Evolutionary conservation across 2,797 vertebrate species (phyloP), one percentile per base, ranked within the genome.

Genomic region (Pteronotus mesoamericanus): DNA sequence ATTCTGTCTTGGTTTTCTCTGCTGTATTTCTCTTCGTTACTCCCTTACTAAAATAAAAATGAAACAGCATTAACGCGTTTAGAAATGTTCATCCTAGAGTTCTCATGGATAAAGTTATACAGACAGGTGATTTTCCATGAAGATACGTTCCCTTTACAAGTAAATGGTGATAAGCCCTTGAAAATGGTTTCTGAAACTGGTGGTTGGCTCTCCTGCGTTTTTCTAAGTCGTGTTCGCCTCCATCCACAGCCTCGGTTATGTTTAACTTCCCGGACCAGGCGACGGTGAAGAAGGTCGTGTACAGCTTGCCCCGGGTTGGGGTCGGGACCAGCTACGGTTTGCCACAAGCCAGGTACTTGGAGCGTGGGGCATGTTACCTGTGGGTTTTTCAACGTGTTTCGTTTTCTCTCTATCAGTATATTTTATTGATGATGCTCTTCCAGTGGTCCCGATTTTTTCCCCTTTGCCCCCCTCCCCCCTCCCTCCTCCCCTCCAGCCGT

Each of bases 221-320:
- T 96, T 97, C 96, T 94, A 91, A 55, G 94, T 77, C 96, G 11
- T 98, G 91, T 98, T 94, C 94, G 96, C 94, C 95, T 97, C 92
- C 94, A 94, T 86, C 93, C 96, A 83, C 98, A 99, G 99, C 99
- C 39, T 99, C 99, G 0, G 99, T 99, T 97, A 99, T 99, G 99
- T 99, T 99, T 98, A 99, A 99, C 99, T 99, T 99, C 97, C 99
- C 99, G 74, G 99, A 99, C 96, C 99, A 99, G 98, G 99, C 99
- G 98, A 99, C 99, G 3, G 99, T 99, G 57, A 99, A 99, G 98
- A 99, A 99, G 98, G 99, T 99, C 87, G 99, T 99, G 37, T 99
- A 99, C 98, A 99, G 99, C 98, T 99, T 99, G 97, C 99, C 99
- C 96, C 99, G 99, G 83, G 99, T 99, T 91, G 99, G 99, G 92